Base-by-base conservation (phyloP, 2,888 invertebrate genomes). In the Agelastica alni region DNA sequence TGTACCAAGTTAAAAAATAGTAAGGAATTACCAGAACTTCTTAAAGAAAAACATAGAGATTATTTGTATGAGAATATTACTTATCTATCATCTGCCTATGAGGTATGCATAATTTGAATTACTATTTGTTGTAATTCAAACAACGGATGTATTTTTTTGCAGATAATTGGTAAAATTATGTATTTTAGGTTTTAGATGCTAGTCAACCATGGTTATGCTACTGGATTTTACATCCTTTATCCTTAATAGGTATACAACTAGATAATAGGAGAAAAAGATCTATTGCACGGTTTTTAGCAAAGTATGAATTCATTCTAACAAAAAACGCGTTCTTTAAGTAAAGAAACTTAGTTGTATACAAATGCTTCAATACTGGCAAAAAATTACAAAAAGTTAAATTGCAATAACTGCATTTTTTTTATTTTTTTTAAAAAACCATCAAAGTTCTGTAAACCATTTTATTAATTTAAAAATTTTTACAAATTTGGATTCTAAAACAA, bases 131-230 rank as follows among this genome's bases (percentile, higher is more conserved):
- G 10, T n/a, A 6, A 32, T 32, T n/a, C n/a, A n/a, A 26, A 7
- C 26, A 22, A 22, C 4, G n/a, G 1, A 32, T 12, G n/a, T 9
- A 18, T 5, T 20, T 12, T 22, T 18, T 39, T 39, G n/a, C n/a
- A n/a, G n/a, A n/a, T n/a, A n/a, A n/a, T n/a, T n/a, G n/a, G n/a
- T n/a, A n/a, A n/a, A n/a, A n/a, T n/a, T n/a, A n/a, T n/a, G n/a
- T 39, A 10, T 13, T 22, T 71, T 71, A 86, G 85, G 86, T 86
- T 70, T 79, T 99, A 61, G 98, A 99, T 82, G 91, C 94, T 6
- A 97, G 96, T 75, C 85, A 96, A 67, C 88, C 98, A 4, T 99
- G 99, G 99, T 80, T 98, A 57, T 88, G 94, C 68, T 99, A 96
- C 74, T 99, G 99, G 99, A 93, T 93, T 59, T 76, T 97, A 26